Evolutionary conservation across 2,797 vertebrate genomes (phyloP), one percentile per base, ranked within the genome.

Genomic region (Pelobates cultripes): DNA sequence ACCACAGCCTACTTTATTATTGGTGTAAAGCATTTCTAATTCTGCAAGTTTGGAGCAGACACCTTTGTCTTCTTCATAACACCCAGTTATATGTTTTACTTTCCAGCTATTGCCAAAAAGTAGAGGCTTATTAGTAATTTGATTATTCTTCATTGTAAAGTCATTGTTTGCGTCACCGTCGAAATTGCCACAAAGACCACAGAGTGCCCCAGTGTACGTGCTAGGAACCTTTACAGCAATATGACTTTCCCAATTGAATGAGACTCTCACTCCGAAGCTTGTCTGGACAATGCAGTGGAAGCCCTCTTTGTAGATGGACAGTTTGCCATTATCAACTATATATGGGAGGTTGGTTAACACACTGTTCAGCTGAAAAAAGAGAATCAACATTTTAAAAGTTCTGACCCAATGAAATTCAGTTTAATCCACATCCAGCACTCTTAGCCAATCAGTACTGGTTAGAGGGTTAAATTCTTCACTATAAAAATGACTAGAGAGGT

Each of bases 151-250:
- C 71, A 86, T 88, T 42, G 28, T 88, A 47, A 94, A 85, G 43
- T 96, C 94, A 0, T 95, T 91, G 0, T 70, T 28, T 0, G 28
- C 0, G 0, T 91, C 61, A 0, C 90, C 90, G 0, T 93, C 91
- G 85, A 90, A 95, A 88, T 95, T 95, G 1, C 95, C 94, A 0
- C 95, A 96, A 28, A 96, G 94, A 67, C 95, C 95, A 0, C 93
- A 95, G 0, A 96, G 85, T 0, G 89, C 17, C 2, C 85, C 88
- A 4, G 86, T 73, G 9, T 95, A 96, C 68, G 74, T 86, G 61
- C 87, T 89, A 13, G 94, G 91, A 57, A 91, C 60, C 0, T 51
- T 89, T 3, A 93, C 84, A 0, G 86, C 89, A 17, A 93, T 75
- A 0, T 14, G 76, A 12, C 88, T 89, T 0, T 84, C 3, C 93